Percentiles rank a stretch among this genome's conserved stretches.
Evolutionary conservation across 2,113 vertebrate species (phyloP).

Genomic region (Bujurquina vittata): DNA sequence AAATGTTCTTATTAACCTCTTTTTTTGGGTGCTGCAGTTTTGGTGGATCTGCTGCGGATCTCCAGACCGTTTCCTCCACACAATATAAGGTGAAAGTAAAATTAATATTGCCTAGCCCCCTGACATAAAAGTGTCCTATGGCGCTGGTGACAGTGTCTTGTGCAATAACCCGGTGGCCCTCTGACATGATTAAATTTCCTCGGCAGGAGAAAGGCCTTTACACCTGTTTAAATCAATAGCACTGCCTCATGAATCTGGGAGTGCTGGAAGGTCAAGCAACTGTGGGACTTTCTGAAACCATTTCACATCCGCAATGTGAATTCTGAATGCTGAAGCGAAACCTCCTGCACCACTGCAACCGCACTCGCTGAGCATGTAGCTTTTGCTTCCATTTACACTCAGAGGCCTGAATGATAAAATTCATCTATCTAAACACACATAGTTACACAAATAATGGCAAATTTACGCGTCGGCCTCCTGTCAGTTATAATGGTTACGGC

Average conservation of each 20-base stretch:
- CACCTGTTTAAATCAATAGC: constrained; percentile 81
- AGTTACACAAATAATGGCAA: background rate
- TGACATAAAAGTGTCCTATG: constrained; percentile 52
- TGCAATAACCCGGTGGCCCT: constrained; percentile 59
- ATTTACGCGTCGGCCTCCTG: rapidly evolving
- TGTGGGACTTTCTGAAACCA: constrained; percentile 42
- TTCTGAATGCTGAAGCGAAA: constrained; percentile 33
- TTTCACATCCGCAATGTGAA: constrained; percentile 34
- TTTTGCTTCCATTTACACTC: background rate
- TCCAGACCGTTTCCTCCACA: background rate
- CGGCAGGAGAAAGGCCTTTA: constrained; percentile 61
- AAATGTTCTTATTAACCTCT: constrained; percentile 40
- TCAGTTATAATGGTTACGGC: background rate
- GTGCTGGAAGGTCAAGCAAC: constrained; percentile 62
- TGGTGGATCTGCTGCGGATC: background rate
- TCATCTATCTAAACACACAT: background rate
- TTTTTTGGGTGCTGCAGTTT: background rate
- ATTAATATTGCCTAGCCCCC: constrained; percentile 51
- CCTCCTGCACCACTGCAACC: constrained; percentile 1
- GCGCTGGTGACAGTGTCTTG: constrained; percentile 45
- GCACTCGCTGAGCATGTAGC: background rate
- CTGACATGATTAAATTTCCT: constrained; percentile 76
- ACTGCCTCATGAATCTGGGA: constrained; percentile 73
- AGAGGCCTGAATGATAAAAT: rapidly evolving
- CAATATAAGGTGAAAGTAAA: constrained; percentile 38